A percentile compares a stretch with the other conserved stretches of the same genome.
Evolutionary conservation across 2,797 vertebrate genomes (phyloP).

Genomic region (Myotis planiceps): DNA sequence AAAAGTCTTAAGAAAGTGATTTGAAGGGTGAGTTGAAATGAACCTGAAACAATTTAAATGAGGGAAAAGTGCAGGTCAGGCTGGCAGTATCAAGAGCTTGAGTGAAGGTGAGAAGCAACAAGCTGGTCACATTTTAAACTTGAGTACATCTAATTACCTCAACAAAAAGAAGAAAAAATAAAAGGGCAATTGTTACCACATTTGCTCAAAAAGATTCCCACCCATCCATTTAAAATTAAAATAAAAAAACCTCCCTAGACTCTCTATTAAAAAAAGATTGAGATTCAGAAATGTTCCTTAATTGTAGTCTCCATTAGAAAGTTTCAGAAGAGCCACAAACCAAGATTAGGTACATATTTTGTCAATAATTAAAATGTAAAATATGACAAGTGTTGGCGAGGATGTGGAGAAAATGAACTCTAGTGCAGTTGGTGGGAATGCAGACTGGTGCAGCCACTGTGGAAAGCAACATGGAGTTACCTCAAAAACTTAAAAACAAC

Average conservation of each 20-base stretch:
- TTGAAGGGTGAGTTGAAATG: background rate
- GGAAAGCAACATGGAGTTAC: background rate
- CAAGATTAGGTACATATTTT: background rate
- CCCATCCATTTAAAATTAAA: background rate
- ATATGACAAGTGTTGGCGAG: background rate
- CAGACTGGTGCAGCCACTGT: background rate
- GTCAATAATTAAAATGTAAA: slow-evolving; percentile 6
- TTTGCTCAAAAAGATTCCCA: slow-evolving; percentile 4
- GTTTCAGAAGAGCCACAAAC: background rate
- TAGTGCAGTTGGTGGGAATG: background rate
- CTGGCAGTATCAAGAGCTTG: background rate
- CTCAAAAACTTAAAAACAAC: background rate
- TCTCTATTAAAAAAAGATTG: background rate
- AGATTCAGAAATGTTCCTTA: background rate
- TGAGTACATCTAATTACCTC: slow-evolving; percentile 16
- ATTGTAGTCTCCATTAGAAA: background rate
- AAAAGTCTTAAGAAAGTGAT: background rate
- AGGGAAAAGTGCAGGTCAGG: background rate
- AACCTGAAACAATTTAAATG: slow-evolving; percentile 16
- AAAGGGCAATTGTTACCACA: background rate
- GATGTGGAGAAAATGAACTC: background rate
- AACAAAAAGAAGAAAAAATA: slow-evolving; percentile 39
- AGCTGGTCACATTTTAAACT: background rate
- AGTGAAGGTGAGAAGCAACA: slow-evolving; percentile 32
- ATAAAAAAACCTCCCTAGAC: background rate